These are phyloP conservation scores for Ruditapes philippinarum DNA, from an alignment of 1,140 invertebrate genomes.

Conservation along the genomic window DNA sequence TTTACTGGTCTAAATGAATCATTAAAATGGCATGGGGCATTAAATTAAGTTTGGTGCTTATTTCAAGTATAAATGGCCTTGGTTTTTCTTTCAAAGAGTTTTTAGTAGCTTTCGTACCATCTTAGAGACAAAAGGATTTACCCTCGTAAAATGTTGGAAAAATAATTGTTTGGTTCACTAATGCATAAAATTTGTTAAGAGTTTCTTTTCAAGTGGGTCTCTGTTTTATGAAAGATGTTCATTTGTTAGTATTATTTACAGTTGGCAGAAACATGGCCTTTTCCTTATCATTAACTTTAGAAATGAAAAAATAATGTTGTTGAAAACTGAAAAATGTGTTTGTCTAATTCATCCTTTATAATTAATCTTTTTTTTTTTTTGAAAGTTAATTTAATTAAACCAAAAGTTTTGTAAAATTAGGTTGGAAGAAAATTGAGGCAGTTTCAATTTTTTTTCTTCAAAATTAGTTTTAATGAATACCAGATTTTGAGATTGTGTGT, in stretches of 20 bases:
- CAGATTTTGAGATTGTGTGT: too few species aligned
- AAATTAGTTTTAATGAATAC: conserved; percentile 26
- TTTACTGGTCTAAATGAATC: conserved; percentile 26
- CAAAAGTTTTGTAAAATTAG: conserved; percentile 34
- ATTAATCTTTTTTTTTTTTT: conserved; percentile 29
- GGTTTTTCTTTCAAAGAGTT: conserved; percentile 27
- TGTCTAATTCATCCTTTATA: not conserved
- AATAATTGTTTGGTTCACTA: conserved; percentile 55
- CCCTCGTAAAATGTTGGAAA: conserved; percentile 34
- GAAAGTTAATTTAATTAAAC: conserved; percentile 51
- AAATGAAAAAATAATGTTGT: too few species aligned
- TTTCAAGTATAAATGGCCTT: conserved; percentile 54
- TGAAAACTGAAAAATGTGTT: conserved; percentile 22
- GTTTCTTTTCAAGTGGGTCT: conserved; percentile 26
- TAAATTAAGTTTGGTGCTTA: conserved; percentile 61
- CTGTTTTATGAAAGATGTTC: conserved; percentile 37
- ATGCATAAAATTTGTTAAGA: conserved; percentile 52
- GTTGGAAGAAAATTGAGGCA: not conserved
- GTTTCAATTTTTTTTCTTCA: not conserved
- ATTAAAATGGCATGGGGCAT: conserved; percentile 61
- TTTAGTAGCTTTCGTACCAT: not conserved
- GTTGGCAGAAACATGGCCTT: not conserved
- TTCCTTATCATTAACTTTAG: too few species aligned
- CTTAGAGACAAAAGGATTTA: conserved; percentile 35
- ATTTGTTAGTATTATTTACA: conserved; percentile 51